These are phyloP conservation scores for Cichlasoma orientale DNA, from an alignment of 2,797 vertebrate species.

Conservation along the genomic window DNA sequence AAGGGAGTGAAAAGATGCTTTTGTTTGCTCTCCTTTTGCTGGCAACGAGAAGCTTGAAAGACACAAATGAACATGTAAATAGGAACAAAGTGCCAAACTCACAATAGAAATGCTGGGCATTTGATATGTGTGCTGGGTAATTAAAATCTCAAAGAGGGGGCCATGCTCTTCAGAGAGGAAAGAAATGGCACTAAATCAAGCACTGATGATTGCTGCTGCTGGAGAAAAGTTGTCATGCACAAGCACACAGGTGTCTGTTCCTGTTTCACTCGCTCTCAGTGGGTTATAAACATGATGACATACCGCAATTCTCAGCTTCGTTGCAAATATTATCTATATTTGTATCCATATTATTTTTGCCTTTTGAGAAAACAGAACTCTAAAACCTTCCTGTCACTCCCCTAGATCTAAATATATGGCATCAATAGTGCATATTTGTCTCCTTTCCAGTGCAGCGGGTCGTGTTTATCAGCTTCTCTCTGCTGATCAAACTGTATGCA, in stretches of 20 bases:
- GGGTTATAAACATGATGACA: constrained; percentile 1
- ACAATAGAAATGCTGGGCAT: constrained; percentile 66
- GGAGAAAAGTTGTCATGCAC: constrained; percentile 16
- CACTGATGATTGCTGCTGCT: neutral
- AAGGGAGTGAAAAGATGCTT: constrained; percentile 83
- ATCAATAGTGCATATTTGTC: neutral
- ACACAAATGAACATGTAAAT: constrained; percentile 87
- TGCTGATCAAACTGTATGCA: neutral
- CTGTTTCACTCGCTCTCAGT: constrained; percentile 31
- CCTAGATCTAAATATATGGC: neutral
- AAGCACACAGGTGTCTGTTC: constrained; percentile 40
- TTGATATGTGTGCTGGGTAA: constrained; percentile 29
- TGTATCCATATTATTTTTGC: neutral
- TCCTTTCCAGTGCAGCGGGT: neutral
- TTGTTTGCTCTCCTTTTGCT: constrained; percentile 83
- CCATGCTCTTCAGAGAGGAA: neutral
- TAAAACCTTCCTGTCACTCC: neutral
- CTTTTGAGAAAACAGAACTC: neutral
- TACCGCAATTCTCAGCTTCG: neutral
- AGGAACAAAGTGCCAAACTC: constrained; percentile 85
- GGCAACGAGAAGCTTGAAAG: constrained; percentile 80
- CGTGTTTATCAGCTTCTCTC: neutral
- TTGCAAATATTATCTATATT: neutral
- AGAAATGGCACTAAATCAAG: neutral
- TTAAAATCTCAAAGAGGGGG: constrained; percentile 44